Conservation (phyloP, 2,797 vertebrate genomes). For the Rallus crepitans region DNA sequence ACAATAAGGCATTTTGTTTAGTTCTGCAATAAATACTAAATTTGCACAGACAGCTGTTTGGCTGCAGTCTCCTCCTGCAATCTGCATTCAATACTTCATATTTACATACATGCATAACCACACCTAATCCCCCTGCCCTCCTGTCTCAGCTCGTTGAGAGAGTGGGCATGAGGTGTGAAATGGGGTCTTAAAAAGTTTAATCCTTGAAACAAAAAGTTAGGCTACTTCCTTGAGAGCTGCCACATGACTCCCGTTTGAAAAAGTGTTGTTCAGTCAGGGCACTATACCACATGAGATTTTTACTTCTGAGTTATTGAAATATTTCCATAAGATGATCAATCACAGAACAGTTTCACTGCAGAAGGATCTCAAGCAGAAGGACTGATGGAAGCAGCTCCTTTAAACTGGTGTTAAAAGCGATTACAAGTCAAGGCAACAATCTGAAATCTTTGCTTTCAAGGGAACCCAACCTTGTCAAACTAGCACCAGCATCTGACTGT, state of each 20-base stretch:
- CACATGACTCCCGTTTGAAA: neutral
- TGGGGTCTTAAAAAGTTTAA: neutral
- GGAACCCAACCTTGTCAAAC: neutral
- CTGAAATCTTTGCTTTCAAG: neutral
- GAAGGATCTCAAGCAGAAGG: neutral
- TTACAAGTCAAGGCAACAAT: neutral
- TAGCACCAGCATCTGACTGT: neutral
- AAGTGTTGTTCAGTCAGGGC: neutral
- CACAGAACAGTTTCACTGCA: neutral
- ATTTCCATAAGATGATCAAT: neutral
- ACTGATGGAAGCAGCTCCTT: neutral
- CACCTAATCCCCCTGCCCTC: neutral
- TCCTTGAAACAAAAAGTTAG: neutral
- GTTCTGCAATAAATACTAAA: constrained; percentile 24
- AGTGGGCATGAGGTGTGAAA: neutral
- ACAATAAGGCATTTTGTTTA: constrained; percentile 57
- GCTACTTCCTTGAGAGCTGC: neutral
- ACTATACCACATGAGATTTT: neutral
- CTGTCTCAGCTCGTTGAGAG: neutral
- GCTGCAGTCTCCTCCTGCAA: neutral
- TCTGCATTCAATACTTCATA: neutral
- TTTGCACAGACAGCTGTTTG: constrained; percentile 28
- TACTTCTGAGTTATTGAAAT: neutral
- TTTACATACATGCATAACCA: neutral
- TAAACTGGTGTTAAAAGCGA: neutral